Evolutionary conservation across 2,888 invertebrate species (phyloP), one percentile per base, ranked within the genome.

Genomic region (Drosophila heteroneura): DNA sequence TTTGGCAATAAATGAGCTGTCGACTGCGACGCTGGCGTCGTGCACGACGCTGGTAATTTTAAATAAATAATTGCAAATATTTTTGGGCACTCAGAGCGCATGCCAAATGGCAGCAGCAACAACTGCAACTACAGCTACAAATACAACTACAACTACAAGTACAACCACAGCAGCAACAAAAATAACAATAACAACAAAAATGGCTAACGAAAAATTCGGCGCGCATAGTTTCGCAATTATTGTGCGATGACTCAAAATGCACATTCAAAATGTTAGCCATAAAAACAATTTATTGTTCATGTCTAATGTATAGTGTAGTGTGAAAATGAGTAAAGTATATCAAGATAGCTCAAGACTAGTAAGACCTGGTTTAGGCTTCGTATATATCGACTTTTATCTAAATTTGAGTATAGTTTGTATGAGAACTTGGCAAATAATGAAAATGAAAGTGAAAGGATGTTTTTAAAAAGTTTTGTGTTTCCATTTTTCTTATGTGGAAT

Each of bases 1-100:
- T 85, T 85, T 75, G 81, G 84, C 85, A 79, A 81, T 81, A 83
- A 70, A 67, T 64, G 68, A 68, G 65, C 75, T 44, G 63, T 53
- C 62, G 76, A 58, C 76, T 33, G 76, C 70, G 62, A 41, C 49
- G 63, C 16, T 58, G 65, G 52, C 81, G 66, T 62, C 68, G 70
- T 63, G 37, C 65, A 72, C 77, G 67, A 51, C 68, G 79, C 79
- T 70, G 61, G 68, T 77, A 82, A 82, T 74, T 65, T 75, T 72
- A 84, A 84, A 86, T 84, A 89, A 87, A 87, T 89, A 89, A 89
- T 87, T 87, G 83, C 85, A 85, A 89, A 82, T 85, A 89, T 85
- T 87, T 89, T 89, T 87, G 85, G 85, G 82, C 87, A 87, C 85
- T 85, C 89, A 79, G 89, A 79, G 74, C 74, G 81, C 81, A 86